A percentile compares a stretch with the other conserved stretches of the same genome.
phyloP scores from a whole-genome alignment of 2,797 vertebrate genomes.

The Artibeus lituratus region DNA sequence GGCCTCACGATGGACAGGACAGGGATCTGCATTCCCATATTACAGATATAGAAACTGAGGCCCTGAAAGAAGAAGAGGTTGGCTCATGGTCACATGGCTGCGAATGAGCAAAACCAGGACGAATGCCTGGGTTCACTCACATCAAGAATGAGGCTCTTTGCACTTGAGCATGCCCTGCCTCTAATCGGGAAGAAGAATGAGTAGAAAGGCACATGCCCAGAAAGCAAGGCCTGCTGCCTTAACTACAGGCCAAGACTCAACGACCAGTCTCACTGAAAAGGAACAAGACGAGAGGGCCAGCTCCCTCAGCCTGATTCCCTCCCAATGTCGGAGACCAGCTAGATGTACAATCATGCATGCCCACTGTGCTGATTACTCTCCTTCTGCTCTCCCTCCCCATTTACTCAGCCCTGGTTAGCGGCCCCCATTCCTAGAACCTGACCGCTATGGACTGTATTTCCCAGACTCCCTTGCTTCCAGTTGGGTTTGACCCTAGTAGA shows the following conservation, averaged over 20 bases:
- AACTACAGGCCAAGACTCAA: not conserved
- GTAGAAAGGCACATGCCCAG: not conserved
- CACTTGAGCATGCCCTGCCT: not conserved
- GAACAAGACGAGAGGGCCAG: not conserved
- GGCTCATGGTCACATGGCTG: not conserved
- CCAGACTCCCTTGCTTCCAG: constrained; percentile 20
- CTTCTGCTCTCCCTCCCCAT: not conserved
- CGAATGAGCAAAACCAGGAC: not conserved
- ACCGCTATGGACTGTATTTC: constrained; percentile 2
- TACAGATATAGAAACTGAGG: not conserved
- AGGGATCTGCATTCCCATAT: not conserved
- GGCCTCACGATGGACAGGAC: not conserved
- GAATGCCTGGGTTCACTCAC: not conserved
- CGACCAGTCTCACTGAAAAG: not conserved
- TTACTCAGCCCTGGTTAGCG: not conserved
- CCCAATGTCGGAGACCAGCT: not conserved
- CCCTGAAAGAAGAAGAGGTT: not conserved
- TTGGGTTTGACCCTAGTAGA: not conserved
- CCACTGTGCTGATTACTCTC: not conserved
- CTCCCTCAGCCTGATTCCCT: not conserved
- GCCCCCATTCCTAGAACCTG: not conserved
- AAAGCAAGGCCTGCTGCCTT: not conserved
- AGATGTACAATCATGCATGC: not conserved
- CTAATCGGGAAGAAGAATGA: not conserved
- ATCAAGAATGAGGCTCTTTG: not conserved